A percentile compares a stretch with the other conserved stretches of the same genome.
Conservation (phyloP, 1,140 invertebrate species). For the Rhynchophorus ferrugineus region DNA sequence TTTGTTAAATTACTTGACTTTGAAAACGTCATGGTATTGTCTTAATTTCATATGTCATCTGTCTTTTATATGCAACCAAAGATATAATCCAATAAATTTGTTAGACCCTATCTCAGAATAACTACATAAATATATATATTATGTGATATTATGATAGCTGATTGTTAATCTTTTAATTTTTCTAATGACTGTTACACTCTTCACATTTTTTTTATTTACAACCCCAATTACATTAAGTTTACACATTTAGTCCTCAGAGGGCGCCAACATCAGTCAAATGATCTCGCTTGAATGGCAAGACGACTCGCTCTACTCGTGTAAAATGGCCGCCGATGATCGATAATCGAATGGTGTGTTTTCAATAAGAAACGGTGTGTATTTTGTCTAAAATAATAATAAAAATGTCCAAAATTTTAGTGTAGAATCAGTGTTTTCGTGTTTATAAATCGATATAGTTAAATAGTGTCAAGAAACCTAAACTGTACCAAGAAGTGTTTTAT, state of each 20-base stretch:
- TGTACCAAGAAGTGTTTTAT: slow-evolving; percentile 13
- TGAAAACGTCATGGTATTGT: no score
- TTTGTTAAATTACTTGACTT: no score
- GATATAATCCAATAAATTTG: no score
- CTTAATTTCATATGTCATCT: no score
- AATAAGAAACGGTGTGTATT: slow-evolving; percentile 6
- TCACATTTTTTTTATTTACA: no score
- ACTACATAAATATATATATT: no score
- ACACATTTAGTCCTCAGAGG: background rate
- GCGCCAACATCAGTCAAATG: slow-evolving; percentile 5
- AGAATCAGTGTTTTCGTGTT: slow-evolving; percentile 1
- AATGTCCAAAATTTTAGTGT: slow-evolving; percentile 6
- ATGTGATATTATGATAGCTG: no score
- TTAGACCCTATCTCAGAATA: no score
- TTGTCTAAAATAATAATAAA: background rate
- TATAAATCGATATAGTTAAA: background rate
- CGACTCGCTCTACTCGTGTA: slow-evolving; percentile 4
- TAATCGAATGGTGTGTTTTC: slow-evolving; percentile 12
- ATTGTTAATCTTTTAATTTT: no score
- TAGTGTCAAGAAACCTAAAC: background rate
- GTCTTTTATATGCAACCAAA: no score
- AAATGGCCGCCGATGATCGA: slow-evolving; percentile 18
- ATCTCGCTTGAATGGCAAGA: slow-evolving; percentile 4
- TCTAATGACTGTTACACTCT: no score
- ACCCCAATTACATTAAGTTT: no score